phyloP scores from a whole-genome alignment of 2,888 invertebrate genomes.

The Aporophyla lueneburgensis region DNA sequence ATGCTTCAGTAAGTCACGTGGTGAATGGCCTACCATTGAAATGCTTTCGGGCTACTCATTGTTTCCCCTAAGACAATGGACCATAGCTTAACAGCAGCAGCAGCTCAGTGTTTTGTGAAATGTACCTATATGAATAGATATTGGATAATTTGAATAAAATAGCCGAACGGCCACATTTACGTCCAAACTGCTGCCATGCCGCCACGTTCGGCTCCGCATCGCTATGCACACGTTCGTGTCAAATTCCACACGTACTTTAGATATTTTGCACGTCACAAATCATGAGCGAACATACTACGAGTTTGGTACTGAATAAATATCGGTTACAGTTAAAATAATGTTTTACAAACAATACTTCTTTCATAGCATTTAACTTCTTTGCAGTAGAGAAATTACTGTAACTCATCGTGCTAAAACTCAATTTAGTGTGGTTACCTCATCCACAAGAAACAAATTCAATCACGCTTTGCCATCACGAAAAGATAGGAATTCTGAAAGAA shows the following conservation, averaged over 20 bases:
- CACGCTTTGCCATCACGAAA: not conserved
- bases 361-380: not conserved
- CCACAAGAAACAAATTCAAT: not conserved
- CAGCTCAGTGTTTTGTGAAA: not conserved
- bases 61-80: no score
- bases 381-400: no score
- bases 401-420: not conserved
- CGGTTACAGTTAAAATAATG: not conserved
- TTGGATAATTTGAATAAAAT: not conserved
- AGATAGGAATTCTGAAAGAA: no score
- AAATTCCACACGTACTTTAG: conserved; percentile 11
- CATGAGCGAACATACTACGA: not conserved
- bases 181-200: not conserved
- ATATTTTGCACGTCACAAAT: not conserved
- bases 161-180: not conserved
- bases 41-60: not conserved
- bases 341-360: no score
- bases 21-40: not conserved
- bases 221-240: conserved; percentile 14
- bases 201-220: not conserved
- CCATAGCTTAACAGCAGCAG: not conserved
- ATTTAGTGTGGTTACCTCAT: not conserved
- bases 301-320: not conserved
- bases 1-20: not conserved
- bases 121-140: not conserved